Percentiles rank a stretch among this genome's conserved stretches.
Evolutionary conservation across 92 coral and sea anemone species (phyloP).

Genomic region (Phenganax stokvisi): DNA sequence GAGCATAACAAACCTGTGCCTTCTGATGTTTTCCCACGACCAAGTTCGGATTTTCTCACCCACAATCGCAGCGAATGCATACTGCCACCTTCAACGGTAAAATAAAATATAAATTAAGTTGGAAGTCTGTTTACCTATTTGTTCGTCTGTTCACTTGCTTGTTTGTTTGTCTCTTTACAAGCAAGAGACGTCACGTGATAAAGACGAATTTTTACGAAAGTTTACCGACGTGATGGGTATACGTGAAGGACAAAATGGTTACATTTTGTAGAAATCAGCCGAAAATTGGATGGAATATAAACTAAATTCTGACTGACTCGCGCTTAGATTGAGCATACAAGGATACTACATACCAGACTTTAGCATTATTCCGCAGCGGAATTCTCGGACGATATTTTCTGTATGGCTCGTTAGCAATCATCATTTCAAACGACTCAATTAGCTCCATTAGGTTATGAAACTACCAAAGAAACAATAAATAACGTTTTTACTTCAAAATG

Average conservation of each 20-base stretch:
- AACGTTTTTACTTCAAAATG: neutral
- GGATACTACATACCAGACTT: conserved; percentile 57
- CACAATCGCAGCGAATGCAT: conserved; percentile 77
- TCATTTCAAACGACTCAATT: conserved; percentile 84
- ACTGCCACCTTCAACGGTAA: conserved; percentile 68
- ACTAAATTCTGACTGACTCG: too few relatives aligned
- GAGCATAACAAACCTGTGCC: conserved; percentile 58
- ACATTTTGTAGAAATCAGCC: too few relatives aligned
- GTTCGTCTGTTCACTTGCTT: too few relatives aligned
- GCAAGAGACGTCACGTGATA: neutral
- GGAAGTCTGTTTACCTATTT: neutral
- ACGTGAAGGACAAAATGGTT: too few relatives aligned
- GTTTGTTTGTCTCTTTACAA: too few relatives aligned
- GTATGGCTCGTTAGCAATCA: conserved; percentile 74
- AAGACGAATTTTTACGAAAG: neutral
- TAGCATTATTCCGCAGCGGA: conserved; percentile 48
- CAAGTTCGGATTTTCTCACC: conserved; percentile 78
- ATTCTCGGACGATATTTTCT: conserved; percentile 73
- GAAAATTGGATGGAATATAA: too few relatives aligned
- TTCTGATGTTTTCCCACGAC: conserved; percentile 81
- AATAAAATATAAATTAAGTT: neutral
- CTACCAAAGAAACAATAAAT: conserved; percentile 34
- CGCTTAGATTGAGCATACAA: too few relatives aligned
- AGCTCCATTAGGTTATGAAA: conserved; percentile 86
- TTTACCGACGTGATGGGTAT: neutral